Percentiles rank a stretch among this genome's conserved stretches.
Evolutionary conservation across 2,888 invertebrate species (phyloP).

Genomic region (Drosophila borealis): DNA sequence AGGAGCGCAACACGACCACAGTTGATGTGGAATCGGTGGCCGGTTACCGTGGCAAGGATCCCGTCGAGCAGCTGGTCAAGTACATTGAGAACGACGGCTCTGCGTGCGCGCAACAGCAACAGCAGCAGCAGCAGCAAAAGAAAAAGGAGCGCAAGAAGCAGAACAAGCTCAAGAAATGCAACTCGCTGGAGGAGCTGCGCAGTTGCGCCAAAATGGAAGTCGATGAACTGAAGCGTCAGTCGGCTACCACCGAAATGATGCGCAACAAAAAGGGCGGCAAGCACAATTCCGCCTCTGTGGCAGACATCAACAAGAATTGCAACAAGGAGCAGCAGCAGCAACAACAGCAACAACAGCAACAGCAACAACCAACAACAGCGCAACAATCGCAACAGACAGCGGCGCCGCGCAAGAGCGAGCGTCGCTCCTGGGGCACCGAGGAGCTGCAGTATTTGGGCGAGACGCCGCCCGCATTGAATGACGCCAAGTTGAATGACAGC

Average conservation of each 20-base stretch:
- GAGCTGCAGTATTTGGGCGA: conserved; percentile 86
- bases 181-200: conserved; percentile 91
- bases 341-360: conserved; percentile 22
- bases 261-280: conserved; percentile 71
- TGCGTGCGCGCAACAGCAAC: conserved; percentile 46
- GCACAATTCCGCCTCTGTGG: conserved; percentile 76
- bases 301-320: conserved; percentile 79
- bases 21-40: conserved; percentile 88
- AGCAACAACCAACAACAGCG: conserved; percentile 19
- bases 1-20: conserved; percentile 86
- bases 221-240: conserved; percentile 85
- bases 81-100: conserved; percentile 89
- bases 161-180: conserved; percentile 88
- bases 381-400: conserved; percentile 10
- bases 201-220: conserved; percentile 91
- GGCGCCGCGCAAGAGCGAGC: conserved; percentile 84
- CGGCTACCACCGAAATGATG: conserved; percentile 83
- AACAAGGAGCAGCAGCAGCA: conserved; percentile 50
- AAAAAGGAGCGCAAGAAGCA: conserved; percentile 86
- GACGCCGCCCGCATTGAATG: conserved; percentile 1
- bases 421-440: conserved; percentile 90
- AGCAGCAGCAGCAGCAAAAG: conserved; percentile 78
- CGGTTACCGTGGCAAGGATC: conserved; percentile 92
- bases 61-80: conserved; percentile 91
- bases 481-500: conserved; percentile 3